Percentiles rank a stretch among this genome's conserved stretches.
Evolutionary conservation across 2,888 invertebrate genomes (phyloP).

Genomic region (Nephrotoma guestfalica): DNA sequence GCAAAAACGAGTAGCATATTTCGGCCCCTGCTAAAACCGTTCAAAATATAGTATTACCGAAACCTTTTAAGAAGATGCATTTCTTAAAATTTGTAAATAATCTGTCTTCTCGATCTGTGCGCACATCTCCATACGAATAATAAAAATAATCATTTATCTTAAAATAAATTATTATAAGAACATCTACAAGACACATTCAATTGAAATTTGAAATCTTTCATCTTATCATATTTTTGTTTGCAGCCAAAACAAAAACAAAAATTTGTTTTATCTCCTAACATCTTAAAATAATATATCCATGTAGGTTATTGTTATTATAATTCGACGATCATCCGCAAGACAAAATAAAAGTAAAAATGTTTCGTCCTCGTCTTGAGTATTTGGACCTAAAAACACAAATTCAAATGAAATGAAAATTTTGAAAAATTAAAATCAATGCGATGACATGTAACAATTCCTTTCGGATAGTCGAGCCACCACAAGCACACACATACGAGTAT

Average conservation of each 20-base stretch:
- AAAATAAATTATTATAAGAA: neutral
- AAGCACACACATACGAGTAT: too few relatives aligned
- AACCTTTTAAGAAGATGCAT: neutral
- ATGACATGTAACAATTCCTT: neutral
- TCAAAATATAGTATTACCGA: neutral
- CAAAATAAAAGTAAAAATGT: neutral
- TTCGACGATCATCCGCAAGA: neutral
- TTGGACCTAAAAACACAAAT: neutral
- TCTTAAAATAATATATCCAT: neutral
- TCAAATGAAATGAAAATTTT: neutral
- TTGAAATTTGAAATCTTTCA: neutral
- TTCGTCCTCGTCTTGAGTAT: neutral
- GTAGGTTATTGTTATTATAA: neutral
- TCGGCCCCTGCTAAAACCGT: neutral
- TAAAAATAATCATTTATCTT: neutral
- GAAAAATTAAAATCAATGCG: neutral
- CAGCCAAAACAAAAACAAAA: neutral
- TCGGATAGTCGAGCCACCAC: neutral
- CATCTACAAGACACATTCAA: neutral
- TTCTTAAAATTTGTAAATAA: neutral
- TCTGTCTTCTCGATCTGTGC: neutral
- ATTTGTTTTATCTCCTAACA: neutral
- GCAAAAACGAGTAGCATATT: neutral
- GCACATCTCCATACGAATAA: neutral
- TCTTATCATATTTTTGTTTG: neutral